phyloP scores from a whole-genome alignment of 2,888 invertebrate genomes.

The Euspilapteryx auroguttella region DNA sequence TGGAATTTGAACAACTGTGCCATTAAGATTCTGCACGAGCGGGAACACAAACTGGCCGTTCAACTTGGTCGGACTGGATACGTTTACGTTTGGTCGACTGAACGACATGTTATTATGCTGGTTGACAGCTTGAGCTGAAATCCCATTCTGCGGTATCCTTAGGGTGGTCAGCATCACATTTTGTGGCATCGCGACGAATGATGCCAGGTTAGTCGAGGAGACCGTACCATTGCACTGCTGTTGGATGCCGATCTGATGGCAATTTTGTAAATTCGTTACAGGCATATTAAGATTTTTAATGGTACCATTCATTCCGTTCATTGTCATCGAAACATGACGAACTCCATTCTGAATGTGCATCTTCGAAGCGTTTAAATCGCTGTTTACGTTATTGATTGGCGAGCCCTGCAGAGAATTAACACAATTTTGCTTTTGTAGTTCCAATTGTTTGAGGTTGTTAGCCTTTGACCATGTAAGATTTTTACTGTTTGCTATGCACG shows the following conservation, averaged over 20 bases:
- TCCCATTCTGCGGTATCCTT: conserved; percentile 55
- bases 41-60: conserved; percentile 62
- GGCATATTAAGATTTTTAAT: conserved; percentile 38
- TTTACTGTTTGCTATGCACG: conserved; percentile 49
- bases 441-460: conserved; percentile 46
- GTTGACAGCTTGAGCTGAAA: conserved; percentile 30
- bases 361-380: conserved; percentile 35
- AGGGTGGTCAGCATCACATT: conserved; percentile 61
- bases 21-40: conserved; percentile 61
- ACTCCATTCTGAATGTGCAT: conserved; percentile 42
- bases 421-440: conserved; percentile 43
- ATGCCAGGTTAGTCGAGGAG: conserved; percentile 34
- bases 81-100: conserved; percentile 38
- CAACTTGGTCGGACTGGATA: conserved; percentile 46
- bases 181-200: conserved; percentile 52
- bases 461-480: conserved; percentile 52
- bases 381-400: conserved; percentile 17
- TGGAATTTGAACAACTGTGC: conserved; percentile 63
- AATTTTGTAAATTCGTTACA: conserved; percentile 39
- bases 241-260: conserved; percentile 42
- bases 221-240: conserved; percentile 40
- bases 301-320: conserved; percentile 38
- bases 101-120: conserved; percentile 42
- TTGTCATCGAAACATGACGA: conserved; percentile 35
- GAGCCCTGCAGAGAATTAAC: conserved; percentile 20